Percentiles rank a stretch among this genome's conserved stretches.
These are phyloP conservation scores for Trichogramma evanescens DNA, from an alignment of 2,888 invertebrate genomes.

Conservation along the genomic window DNA sequence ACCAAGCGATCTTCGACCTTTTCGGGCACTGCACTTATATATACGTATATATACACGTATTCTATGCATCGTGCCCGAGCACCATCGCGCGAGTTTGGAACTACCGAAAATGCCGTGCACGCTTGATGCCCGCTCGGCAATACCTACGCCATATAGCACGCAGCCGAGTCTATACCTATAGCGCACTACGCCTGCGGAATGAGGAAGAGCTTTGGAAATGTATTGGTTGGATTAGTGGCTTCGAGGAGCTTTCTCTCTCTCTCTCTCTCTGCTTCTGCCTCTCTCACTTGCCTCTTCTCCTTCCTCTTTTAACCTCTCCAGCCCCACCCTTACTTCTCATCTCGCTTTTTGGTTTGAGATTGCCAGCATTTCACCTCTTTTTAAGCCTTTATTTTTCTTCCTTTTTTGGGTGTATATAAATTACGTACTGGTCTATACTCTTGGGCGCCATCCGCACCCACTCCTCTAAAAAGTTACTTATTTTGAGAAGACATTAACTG, in stretches of 20 bases:
- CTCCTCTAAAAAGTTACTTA: too few relatives aligned
- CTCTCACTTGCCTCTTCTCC: background rate
- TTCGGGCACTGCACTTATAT: background rate
- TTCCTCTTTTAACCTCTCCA: background rate
- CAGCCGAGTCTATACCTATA: conserved; percentile 12
- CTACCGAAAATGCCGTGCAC: conserved; percentile 17
- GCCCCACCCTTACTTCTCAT: background rate
- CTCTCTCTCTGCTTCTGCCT: conserved; percentile 5
- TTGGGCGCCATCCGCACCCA: too few relatives aligned
- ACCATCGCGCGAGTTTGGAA: conserved; percentile 4
- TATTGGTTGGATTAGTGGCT: conserved; percentile 24
- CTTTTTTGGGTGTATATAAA: background rate
- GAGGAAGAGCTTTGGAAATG: conserved; percentile 8
- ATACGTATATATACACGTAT: background rate
- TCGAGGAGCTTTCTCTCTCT: background rate
- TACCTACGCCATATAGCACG: background rate
- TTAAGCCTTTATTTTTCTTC: conserved; percentile 12
- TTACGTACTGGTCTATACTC: background rate
- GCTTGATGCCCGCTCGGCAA: conserved; percentile 12
- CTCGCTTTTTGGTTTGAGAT: background rate
- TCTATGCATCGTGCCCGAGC: background rate
- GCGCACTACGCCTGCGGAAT: conserved; percentile 1
- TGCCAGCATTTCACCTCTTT: background rate
- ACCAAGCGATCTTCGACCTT: conserved; percentile 22
- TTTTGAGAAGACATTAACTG: too few relatives aligned